These are phyloP conservation scores for Strix aluco DNA, from an alignment of 2,113 vertebrate species.

Conservation along the genomic window DNA sequence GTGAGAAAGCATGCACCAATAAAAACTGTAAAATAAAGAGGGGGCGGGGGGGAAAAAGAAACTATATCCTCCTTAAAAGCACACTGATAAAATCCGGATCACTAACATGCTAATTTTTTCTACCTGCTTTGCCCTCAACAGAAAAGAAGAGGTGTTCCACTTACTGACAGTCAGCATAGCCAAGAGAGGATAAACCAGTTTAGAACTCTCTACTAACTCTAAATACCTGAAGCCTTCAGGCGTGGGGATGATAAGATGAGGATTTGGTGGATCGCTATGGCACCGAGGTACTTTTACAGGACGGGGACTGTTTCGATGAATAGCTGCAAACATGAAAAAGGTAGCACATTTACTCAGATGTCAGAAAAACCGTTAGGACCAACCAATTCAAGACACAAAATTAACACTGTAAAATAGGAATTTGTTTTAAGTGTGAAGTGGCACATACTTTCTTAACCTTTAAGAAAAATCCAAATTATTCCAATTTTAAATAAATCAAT, in stretches of 20 bases:
- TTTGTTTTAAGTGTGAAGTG: background rate
- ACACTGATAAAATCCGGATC: background rate
- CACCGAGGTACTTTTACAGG: constrained; percentile 96
- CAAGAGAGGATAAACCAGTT: background rate
- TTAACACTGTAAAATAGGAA: too few species aligned
- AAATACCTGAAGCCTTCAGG: constrained; percentile 93
- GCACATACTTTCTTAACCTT: background rate
- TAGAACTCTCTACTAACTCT: background rate
- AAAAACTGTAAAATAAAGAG: background rate
- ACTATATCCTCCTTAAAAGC: background rate
- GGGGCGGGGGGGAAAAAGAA: background rate
- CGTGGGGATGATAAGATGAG: constrained; percentile 91
- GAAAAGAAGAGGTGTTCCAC: background rate
- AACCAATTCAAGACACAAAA: background rate
- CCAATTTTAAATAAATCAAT: background rate
- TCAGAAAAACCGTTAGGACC: background rate
- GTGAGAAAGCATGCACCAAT: background rate
- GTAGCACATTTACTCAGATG: background rate
- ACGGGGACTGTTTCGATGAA: constrained; percentile 92
- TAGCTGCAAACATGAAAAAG: constrained; percentile 71
- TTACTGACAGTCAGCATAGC: background rate
- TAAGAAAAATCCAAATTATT: background rate
- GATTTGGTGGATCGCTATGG: constrained; percentile 97
- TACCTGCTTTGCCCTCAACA: background rate
- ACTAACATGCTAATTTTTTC: background rate